Evolutionary conservation across 2,888 invertebrate genomes (phyloP), one percentile per base, ranked within the genome.

Genomic region (Pristionchus arcanus): DNA sequence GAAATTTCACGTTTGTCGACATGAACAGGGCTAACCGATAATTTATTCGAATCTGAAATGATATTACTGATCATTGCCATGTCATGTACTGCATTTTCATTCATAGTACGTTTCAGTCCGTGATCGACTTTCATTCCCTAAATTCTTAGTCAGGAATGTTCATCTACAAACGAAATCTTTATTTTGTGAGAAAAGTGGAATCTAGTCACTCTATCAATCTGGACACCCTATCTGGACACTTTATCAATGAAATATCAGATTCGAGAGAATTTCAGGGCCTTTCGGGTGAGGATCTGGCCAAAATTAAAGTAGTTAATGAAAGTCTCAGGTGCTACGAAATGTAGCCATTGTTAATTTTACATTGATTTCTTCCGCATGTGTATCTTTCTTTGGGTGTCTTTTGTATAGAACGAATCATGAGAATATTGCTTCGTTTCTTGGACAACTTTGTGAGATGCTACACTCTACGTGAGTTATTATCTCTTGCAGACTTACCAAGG

Each of bases 241-340:
- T 31, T 68, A 31, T 31, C 68, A 7, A 68, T 68, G 28, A 68
- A 68, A 68, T 68, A 68, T 31, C 68, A 68, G 68, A 68, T 68
- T 16, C 28, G 15, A 11, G 68, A 68, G 31, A 68, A 68, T 19
- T 68, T 68, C 7, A 28, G 68, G 19, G 68, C 68, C 13, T 68
- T 68, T 68, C 68, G 68, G 1, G 68, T 68, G 16, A 9, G 68
- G 9, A 28, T 66, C 28, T 16, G 31, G 21, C 31, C 31, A 16
- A 31, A 4, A 4, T 55, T 4, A 19, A 59, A 25, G 19, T 21
- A 28, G 5, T 66, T 25, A 13, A n/a, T 66, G 28, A 28, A 28
- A 28, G 2, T 31, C 31, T 34, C 9, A 68, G 68, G 28, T 68
- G 31, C 28, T 68, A 28, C 13, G 31, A 68, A 28, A 31, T 31